Evolutionary conservation across 2,888 invertebrate genomes (phyloP), one percentile per base, ranked within the genome.

Genomic region (Brassicogethes aeneus): DNA sequence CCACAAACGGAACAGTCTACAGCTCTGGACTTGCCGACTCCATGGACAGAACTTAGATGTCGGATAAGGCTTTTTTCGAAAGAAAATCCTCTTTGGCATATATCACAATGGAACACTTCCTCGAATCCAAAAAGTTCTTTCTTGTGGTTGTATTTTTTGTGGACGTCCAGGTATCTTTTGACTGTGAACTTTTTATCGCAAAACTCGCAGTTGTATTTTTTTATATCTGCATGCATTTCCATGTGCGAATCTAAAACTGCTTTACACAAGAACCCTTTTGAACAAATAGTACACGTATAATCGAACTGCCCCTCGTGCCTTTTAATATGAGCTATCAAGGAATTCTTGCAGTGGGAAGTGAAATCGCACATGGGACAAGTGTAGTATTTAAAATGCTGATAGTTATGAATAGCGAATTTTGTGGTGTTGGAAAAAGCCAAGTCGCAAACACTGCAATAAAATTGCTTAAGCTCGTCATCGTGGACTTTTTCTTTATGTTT

Each of bases 11-110:
- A 50, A 40, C 63, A 63, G 32, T 52, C 41, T 1, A 59, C 59
- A 2, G 52, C 54, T 16, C 52, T 50, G 40, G 58, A 55, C 30
- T 51, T 52, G 1, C 62, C 62, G 13, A 62, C 55, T 33, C 56
- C 50, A 34, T 64, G 64, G 13, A 62, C 59, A n/a, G 54, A 52
- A 37, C 58, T 61, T 37, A 56, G 45, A 42, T 64, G 64, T 3
- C 64, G 41, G n/a, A 46, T 48, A 23, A 64, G 48, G 43, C 62
- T 62, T 36, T 57, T 60, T 39, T 57, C 54, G 36, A 62, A 64
- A 3, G 53, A 57, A 37, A 63, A 62, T 3, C 52, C 48, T 37
- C 57, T 51, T 1, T 52, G 50, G 42, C 64, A 64, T 3, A 60
- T 41, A 2, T 56, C 50, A 41, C 64, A 64, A 15, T 53, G 47